phyloP scores from a whole-genome alignment of 2,797 vertebrate species.

The Schizopygopsis malacanthus region DNA sequence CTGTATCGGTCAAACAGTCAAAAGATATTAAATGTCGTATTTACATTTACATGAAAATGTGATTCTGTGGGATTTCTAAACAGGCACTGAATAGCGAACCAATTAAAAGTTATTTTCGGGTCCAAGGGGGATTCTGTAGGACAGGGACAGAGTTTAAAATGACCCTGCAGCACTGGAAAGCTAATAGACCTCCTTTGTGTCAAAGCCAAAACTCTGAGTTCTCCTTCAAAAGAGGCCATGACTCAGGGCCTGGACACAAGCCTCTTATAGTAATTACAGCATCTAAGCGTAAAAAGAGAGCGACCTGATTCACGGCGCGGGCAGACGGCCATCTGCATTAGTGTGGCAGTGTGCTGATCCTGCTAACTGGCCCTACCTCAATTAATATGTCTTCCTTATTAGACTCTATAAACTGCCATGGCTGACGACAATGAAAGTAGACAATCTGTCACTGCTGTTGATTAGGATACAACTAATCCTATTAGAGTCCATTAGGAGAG shows the following conservation, averaged over 20 bases:
- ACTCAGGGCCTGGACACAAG: slow-evolving; percentile 43
- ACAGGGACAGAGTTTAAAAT: background rate
- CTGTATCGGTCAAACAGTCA: background rate
- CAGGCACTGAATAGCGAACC: background rate
- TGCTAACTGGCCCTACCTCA: slow-evolving; percentile 77
- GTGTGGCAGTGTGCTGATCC: slow-evolving; percentile 65
- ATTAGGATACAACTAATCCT: slow-evolving; percentile 79
- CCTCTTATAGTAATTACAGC: slow-evolving; percentile 49
- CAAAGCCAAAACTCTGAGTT: slow-evolving; percentile 16
- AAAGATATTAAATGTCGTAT: background rate
- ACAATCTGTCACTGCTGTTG: slow-evolving; percentile 75
- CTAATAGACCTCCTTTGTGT: slow-evolving; percentile 26
- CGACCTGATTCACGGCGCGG: slow-evolving; percentile 70
- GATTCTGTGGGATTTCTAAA: background rate
- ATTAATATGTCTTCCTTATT: slow-evolving; percentile 81
- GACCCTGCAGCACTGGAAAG: slow-evolving; percentile 19
- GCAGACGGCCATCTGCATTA: slow-evolving; percentile 72
- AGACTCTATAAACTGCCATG: slow-evolving; percentile 70
- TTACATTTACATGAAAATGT: background rate
- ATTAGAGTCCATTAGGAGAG: slow-evolving; percentile 74
- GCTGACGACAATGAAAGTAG: slow-evolving; percentile 74
- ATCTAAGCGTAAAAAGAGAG: slow-evolving; percentile 18
- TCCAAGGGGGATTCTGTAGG: background rate
- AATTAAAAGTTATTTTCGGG: background rate
- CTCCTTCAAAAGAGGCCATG: slow-evolving; percentile 25